phyloP scores from a whole-genome alignment of 1,140 invertebrate genomes.

The Mycetomoellerius zeteki region DNA sequence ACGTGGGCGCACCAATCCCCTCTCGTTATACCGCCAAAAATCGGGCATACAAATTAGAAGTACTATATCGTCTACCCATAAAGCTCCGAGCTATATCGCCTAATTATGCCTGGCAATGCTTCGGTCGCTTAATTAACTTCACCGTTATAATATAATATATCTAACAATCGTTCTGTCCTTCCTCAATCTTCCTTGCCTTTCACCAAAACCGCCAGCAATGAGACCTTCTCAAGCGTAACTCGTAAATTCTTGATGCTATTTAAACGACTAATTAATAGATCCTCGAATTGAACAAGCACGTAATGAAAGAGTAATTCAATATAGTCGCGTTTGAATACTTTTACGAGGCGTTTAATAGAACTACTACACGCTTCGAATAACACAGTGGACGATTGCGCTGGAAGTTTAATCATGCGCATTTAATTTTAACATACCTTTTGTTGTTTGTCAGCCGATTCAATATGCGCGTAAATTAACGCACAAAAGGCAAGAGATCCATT shows the following conservation, averaged over 20 bases:
- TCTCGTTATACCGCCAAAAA: slow-evolving; percentile 35
- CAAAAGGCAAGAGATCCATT: background rate
- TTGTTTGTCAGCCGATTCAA: slow-evolving; percentile 27
- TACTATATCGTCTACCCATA: slow-evolving; percentile 24
- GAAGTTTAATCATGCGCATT: slow-evolving; percentile 16
- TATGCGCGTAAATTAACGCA: slow-evolving; percentile 18
- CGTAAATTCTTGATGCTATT: slow-evolving; percentile 27
- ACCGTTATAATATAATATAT: slow-evolving; percentile 12
- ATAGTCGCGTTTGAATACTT: background rate
- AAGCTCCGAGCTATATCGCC: slow-evolving; percentile 23
- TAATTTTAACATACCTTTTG: slow-evolving; percentile 22
- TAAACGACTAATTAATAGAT: slow-evolving; percentile 37
- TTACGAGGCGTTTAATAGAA: slow-evolving; percentile 20
- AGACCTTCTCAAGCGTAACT: background rate
- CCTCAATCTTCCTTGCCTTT: background rate
- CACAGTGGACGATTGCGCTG: background rate
- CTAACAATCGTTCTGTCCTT: background rate
- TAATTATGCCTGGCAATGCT: slow-evolving; percentile 36
- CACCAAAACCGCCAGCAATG: background rate
- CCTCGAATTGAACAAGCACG: background rate
- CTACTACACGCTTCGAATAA: background rate
- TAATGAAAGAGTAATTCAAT: slow-evolving; percentile 38
- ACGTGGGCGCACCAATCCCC: background rate
- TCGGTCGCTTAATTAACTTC: slow-evolving; percentile 57
- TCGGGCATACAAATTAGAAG: slow-evolving; percentile 54